Evolutionary conservation across 92 coral and sea anemone species (phyloP).

Genomic region (Nematostella vectensis): DNA sequence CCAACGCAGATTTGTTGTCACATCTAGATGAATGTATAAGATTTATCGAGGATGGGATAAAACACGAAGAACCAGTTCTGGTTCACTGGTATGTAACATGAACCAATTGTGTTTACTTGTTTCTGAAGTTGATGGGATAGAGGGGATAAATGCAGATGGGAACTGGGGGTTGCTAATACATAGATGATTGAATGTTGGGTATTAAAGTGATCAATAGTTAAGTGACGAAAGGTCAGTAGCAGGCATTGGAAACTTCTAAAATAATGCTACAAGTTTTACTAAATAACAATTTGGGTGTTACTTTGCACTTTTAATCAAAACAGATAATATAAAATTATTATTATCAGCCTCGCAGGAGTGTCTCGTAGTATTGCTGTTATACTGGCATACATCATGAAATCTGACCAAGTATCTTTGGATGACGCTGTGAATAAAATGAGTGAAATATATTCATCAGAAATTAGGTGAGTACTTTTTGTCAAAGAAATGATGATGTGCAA

Average conservation of each 20-base stretch:
- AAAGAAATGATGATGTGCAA: too few relatives aligned
- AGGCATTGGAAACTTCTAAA: too few relatives aligned
- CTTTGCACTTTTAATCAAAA: neutral
- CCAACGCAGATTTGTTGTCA: constrained; percentile 72
- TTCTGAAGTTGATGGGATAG: too few relatives aligned
- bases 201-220: too few relatives aligned
- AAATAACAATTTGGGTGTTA: too few relatives aligned
- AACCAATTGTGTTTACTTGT: too few relatives aligned
- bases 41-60: constrained; percentile 62
- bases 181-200: too few relatives aligned
- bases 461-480: constrained; percentile 56
- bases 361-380: constrained; percentile 87
- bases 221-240: too few relatives aligned
- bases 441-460: constrained; percentile 45
- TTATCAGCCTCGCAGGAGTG: constrained; percentile 68
- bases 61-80: constrained; percentile 51
- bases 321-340: too few relatives aligned
- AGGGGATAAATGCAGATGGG: too few relatives aligned
- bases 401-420: constrained; percentile 33
- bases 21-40: constrained; percentile 70
- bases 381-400: constrained; percentile 74
- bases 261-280: too few relatives aligned
- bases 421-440: constrained; percentile 54
- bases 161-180: too few relatives aligned
- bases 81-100: constrained; percentile 78